These are phyloP conservation scores for Leucania comma DNA, from an alignment of 2,888 invertebrate species.

Conservation along the genomic window DNA sequence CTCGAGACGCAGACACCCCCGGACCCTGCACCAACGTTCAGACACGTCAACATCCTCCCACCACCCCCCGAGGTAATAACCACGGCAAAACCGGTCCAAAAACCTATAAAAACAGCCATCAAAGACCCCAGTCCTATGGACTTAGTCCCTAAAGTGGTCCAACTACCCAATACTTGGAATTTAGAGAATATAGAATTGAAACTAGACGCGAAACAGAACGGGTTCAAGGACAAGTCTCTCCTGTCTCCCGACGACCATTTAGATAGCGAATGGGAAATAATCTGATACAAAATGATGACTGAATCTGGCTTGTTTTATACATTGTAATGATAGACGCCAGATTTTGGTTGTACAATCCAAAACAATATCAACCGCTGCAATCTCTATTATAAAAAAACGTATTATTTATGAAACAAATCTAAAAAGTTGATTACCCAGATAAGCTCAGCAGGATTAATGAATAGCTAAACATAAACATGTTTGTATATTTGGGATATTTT, in stretches of 20 bases:
- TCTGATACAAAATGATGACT: slow-evolving; percentile 73
- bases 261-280: slow-evolving; percentile 87
- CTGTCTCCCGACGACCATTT: slow-evolving; percentile 83
- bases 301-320: slow-evolving; percentile 40
- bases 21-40: slow-evolving; percentile 43
- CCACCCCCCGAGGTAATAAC: slow-evolving; percentile 34
- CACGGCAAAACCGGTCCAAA: slow-evolving; percentile 34
- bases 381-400: background rate
- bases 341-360: slow-evolving; percentile 29
- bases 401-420: too few relatives aligned
- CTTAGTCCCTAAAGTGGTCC: slow-evolving; percentile 86
- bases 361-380: background rate
- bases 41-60: slow-evolving; percentile 47
- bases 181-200: slow-evolving; percentile 87
- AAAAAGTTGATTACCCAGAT: background rate
- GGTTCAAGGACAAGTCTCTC: slow-evolving; percentile 72
- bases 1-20: slow-evolving; percentile 37
- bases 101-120: slow-evolving; percentile 45
- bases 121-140: slow-evolving; percentile 70
- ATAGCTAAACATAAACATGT: background rate
- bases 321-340: slow-evolving; percentile 12
- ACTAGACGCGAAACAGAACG: slow-evolving; percentile 78
- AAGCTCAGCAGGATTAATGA: background rate
- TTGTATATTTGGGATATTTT: too few relatives aligned
- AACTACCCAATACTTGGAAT: slow-evolving; percentile 91